phyloP scores from a whole-genome alignment of 37 sponge, comb jelly and placozoan genomes.

The Haliclona indistincta region DNA sequence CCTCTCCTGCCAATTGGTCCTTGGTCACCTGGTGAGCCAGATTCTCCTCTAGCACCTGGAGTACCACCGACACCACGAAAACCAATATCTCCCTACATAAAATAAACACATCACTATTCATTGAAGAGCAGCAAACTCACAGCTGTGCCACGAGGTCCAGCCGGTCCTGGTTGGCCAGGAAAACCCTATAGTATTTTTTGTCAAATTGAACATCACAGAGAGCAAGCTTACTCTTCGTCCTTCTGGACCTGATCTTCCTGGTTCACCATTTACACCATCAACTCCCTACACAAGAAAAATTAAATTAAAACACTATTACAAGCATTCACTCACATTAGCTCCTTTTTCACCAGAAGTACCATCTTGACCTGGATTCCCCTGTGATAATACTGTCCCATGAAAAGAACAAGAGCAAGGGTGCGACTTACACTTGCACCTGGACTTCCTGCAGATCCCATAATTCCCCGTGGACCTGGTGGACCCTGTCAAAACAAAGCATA shows the following conservation, averaged over 20 bases:
- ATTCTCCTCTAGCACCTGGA: slow-evolving; percentile 44
- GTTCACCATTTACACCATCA: slow-evolving; percentile 50
- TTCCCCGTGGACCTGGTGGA: slow-evolving; percentile 49
- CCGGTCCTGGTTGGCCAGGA: slow-evolving; percentile 29
- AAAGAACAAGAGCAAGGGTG: not conserved
- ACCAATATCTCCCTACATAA: slow-evolving; percentile 60
- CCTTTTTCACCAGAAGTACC: slow-evolving; percentile 51
- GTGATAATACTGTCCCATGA: not conserved
- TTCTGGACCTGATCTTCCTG: slow-evolving; percentile 35
- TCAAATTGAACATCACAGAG: not conserved
- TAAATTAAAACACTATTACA: not conserved
- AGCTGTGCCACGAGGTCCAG: slow-evolving; percentile 44
- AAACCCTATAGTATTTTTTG: slow-evolving; percentile 25
- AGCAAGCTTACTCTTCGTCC: slow-evolving; percentile 1
- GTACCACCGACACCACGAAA: slow-evolving; percentile 37
- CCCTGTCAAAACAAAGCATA: slow-evolving; percentile 26
- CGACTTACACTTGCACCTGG: slow-evolving; percentile 27
- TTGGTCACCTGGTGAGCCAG: slow-evolving; percentile 22
- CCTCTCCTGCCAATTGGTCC: slow-evolving; percentile 50
- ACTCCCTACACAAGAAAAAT: slow-evolving; percentile 31
- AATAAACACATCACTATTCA: not conserved
- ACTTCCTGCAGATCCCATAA: slow-evolving; percentile 39
- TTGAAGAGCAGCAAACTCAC: slow-evolving; percentile 30
- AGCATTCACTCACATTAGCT: slow-evolving; percentile 16
- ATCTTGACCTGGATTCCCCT: slow-evolving; percentile 54